These are phyloP conservation scores for Chirona hameri DNA, from an alignment of 2,888 invertebrate genomes.

Conservation along the genomic window DNA sequence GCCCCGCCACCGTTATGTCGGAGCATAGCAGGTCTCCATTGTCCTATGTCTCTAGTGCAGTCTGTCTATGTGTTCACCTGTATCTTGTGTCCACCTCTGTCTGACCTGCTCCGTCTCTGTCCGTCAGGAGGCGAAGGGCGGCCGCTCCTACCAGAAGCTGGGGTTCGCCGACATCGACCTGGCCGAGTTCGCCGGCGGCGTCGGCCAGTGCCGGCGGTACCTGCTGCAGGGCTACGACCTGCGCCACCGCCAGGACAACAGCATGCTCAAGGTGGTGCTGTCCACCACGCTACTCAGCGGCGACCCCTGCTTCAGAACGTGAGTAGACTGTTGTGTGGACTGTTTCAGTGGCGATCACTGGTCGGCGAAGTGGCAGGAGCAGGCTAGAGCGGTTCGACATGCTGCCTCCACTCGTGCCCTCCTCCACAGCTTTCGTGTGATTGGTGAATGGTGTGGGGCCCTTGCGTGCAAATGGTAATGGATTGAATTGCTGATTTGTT, in stretches of 20 bases:
- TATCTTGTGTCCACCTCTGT: background rate
- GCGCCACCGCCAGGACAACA: constrained; percentile 90
- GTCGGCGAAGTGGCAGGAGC: no score
- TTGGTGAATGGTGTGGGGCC: no score
- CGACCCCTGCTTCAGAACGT: constrained; percentile 98
- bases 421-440: no score
- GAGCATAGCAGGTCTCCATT: no score
- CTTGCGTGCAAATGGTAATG: no score
- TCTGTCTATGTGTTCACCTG: no score
- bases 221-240: constrained; percentile 93
- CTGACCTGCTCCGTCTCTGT: constrained; percentile 26
- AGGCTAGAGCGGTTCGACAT: no score
- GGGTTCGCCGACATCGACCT: constrained; percentile 97
- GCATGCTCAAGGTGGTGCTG: constrained; percentile 84
- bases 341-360: no score
- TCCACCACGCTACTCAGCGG: constrained; percentile 92
- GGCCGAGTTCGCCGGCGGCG: constrained; percentile 93
- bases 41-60: no score
- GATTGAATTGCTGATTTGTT: no score
- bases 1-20: no score
- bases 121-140: constrained; percentile 66
- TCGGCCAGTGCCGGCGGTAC: constrained; percentile 77
- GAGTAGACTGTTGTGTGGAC: constrained; percentile 51
- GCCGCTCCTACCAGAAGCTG: constrained; percentile 86
- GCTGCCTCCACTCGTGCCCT: no score